Base-by-base conservation (phyloP, 1,140 invertebrate genomes). In the Apolygus lucorum region DNA sequence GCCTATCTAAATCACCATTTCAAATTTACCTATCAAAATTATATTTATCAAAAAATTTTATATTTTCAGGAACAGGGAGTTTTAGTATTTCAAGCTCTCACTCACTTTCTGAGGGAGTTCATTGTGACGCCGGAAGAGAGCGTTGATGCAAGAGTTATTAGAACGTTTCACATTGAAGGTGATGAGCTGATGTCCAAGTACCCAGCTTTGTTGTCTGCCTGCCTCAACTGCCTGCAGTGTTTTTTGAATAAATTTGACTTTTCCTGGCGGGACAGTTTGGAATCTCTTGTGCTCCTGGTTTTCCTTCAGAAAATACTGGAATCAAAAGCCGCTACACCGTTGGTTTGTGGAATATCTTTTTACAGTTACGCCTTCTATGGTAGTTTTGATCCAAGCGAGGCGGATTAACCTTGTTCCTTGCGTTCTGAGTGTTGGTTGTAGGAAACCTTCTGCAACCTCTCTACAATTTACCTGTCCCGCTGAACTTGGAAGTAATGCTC, bases 231-330 rank as follows among this genome's bases (percentile, higher is more conserved):
- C 14, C 21, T 64, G 8, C 17, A 24, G 22, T 11, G 21, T 34
- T 64, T 4, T 65, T 63, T 70, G n/a, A 42, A 28, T 24, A 24
- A 22, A 42, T 70, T 70, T 21, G 26, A 70, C 22, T 63, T 70
- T 27, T 63, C 68, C 14, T 70, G 68, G 68, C 24, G 54, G 49
- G 68, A 70, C 27, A 70, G 68, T 64, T 62, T 70, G 1, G 68
- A 70, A 27, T 64, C 68, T 2, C 52, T 70, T 1, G 28, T 26
- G 22, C 64, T 70, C 2, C 24, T 70, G 59, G 21, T 13, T 17
- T 22, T 70, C n/a, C 11, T 64, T 2, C 68, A 70, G 28, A 49
- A 2, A 13, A 13, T 70, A 8, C 17, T 62, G 13, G 62, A 64
- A 1, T 28, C 25, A n/a, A n/a, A n/a, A n/a, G n/a, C n/a, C n/a